Evolutionary conservation across 2,797 vertebrate genomes (phyloP), one percentile per base, ranked within the genome.

Genomic region (Xiphorhynchus erythropygius): DNA sequence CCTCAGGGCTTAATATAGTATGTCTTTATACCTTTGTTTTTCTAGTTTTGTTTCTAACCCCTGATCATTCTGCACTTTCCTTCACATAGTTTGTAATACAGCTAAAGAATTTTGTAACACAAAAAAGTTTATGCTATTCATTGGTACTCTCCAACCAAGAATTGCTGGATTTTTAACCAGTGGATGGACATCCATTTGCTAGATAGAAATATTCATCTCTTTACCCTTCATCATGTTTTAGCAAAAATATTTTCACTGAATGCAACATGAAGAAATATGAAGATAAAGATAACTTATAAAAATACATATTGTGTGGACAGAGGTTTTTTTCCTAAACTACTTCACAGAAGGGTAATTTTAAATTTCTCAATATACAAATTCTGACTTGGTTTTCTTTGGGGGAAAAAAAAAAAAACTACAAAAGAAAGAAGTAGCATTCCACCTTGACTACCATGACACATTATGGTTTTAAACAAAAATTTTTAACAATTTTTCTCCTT

Each of bases 1-100:
- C 94, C 56, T 87, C 80, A 79, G 88, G 96, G 90, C 73, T 94
- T 96, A 94, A 96, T 94, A 97, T 71, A 84, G 50, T 76, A 79
- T 63, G 87, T 67, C 89, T 96, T 94, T 74, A 94, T 86, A 90
- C 83, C 60, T 94, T 88, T 90, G 87, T 93, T 94, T 90, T 92
- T 78, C 68, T 79, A 80, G 78, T 37, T 95, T 87, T 85, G 59
- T 81, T 81, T 77, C 84, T 92, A 95, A 60, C 52, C 13, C 60
- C 37, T 81, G 65, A 92, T 93, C 69, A 71, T 71, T 80, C 89
- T 75, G 32, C 64, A 80, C 47, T 75, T 94, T 52, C 46, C 28
- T 56, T 55, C 64, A 67, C 25, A 18, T 21, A 85, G 37, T 93
- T 88, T 56, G 24, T 59, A 91, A 79, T 62, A 87, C 79, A 46